A percentile compares a stretch with the other conserved stretches of the same genome.
These are phyloP conservation scores for Lagorchestes hirsutus DNA, from an alignment of 2,797 vertebrate genomes.

Conservation along the genomic window DNA sequence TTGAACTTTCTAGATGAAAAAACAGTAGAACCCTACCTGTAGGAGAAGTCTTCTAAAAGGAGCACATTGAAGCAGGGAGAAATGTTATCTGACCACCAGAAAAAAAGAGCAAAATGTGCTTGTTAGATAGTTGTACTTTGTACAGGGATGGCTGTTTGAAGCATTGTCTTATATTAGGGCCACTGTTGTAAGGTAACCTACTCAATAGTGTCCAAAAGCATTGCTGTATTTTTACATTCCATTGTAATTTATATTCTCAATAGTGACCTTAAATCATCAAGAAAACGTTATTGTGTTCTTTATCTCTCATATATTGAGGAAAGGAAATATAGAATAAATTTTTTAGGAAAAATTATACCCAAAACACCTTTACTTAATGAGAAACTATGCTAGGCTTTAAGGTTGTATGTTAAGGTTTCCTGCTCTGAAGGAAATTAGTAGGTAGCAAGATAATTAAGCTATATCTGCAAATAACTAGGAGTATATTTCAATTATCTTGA, in stretches of 20 bases:
- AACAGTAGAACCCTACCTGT: neutral
- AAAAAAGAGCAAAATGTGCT: neutral
- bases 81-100: neutral
- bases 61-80: neutral
- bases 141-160: neutral
- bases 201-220: neutral
- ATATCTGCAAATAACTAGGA: conserved; percentile 2
- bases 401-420: neutral
- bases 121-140: neutral
- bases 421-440: neutral
- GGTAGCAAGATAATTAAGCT: neutral
- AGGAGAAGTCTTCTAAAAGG: neutral
- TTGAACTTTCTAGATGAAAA: neutral
- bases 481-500: conserved; percentile 29
- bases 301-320: conserved; percentile 22
- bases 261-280: neutral
- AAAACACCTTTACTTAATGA: neutral
- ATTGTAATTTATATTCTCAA: neutral
- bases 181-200: neutral
- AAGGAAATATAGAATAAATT: neutral
- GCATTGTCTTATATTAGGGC: neutral
- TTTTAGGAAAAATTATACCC: neutral
- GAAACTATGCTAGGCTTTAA: neutral
- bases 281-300: neutral
- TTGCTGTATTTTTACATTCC: neutral